phyloP scores from a whole-genome alignment of 2,888 invertebrate genomes.

The Hedychridium roseum region DNA sequence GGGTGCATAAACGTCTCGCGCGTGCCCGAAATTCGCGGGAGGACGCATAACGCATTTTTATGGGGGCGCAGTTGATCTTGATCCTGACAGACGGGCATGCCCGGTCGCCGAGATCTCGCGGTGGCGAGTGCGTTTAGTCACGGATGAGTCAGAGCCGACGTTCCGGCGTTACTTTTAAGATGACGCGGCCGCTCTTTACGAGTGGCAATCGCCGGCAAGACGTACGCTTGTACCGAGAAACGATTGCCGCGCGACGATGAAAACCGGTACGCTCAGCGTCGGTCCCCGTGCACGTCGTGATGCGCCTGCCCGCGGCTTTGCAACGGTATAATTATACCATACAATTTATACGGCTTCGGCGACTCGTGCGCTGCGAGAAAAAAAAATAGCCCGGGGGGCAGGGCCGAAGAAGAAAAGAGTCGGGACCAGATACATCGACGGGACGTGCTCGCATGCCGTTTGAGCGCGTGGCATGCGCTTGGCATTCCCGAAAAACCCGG shows the following conservation, averaged over 20 bases:
- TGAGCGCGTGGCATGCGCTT: constrained; percentile 13
- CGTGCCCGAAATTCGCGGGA: too few relatives aligned
- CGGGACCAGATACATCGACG: too few relatives aligned
- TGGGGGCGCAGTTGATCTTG: too few relatives aligned
- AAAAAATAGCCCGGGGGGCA: constrained; percentile 10
- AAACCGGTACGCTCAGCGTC: constrained; percentile 9
- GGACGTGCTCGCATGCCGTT: too few relatives aligned
- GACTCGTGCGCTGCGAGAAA: constrained; percentile 1
- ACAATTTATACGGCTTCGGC: constrained; percentile 28
- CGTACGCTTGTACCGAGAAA: constrained; percentile 20
- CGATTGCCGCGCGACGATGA: constrained; percentile 15
- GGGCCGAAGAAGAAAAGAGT: constrained; percentile 7
- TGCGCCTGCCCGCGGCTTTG: not conserved
- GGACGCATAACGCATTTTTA: too few relatives aligned
- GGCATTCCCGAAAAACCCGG: too few relatives aligned
- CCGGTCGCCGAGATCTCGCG: constrained; percentile 1
- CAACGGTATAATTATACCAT: constrained; percentile 24
- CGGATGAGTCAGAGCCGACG: constrained; percentile 24
- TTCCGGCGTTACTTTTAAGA: constrained; percentile 15
- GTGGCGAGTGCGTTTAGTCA: constrained; percentile 21
- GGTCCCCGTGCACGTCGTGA: not conserved
- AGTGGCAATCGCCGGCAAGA: constrained; percentile 22
- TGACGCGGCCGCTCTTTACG: constrained; percentile 25
- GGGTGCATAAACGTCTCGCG: too few relatives aligned
- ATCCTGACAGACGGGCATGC: too few relatives aligned